Evolutionary conservation across 2,797 vertebrate genomes (phyloP).

Genomic region (Tokudaia tokunoshimensis): DNA sequence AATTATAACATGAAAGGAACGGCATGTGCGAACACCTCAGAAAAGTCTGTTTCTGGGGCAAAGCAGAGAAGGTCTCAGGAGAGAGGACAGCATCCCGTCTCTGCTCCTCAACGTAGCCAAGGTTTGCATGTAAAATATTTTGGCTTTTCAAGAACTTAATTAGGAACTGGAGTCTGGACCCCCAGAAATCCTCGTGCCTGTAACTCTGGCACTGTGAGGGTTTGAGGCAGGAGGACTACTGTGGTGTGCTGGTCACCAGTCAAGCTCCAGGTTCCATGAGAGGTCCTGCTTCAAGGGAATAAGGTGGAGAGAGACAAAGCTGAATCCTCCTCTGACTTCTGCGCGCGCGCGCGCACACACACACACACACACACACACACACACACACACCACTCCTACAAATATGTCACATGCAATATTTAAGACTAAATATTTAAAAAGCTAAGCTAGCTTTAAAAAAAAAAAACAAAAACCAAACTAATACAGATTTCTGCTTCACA

Average conservation of each 20-base stretch:
- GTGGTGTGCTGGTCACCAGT: not conserved
- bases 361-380: no score
- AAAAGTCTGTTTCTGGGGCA: not conserved
- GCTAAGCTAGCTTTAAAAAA: not conserved
- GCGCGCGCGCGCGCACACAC: no score
- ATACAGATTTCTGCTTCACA: not conserved
- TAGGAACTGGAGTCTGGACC: not conserved
- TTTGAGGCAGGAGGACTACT: not conserved
- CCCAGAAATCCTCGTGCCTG: not conserved
- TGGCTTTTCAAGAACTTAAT: not conserved
- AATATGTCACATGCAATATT: not conserved
- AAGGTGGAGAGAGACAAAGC: not conserved
- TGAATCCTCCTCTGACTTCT: not conserved
- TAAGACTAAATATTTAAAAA: not conserved
- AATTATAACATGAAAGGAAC: not conserved
- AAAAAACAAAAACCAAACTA: not conserved
- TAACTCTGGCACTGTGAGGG: not conserved
- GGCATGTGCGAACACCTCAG: no score
- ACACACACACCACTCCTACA: not conserved
- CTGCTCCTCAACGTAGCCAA: not conserved
- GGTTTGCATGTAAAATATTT: not conserved
- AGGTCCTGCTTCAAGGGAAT: not conserved
- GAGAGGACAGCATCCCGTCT: not conserved
- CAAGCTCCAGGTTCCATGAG: not conserved
- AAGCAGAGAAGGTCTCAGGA: not conserved